Conservation (phyloP, 2,113 vertebrate genomes). For the Phyllostomus discolor region DNA sequence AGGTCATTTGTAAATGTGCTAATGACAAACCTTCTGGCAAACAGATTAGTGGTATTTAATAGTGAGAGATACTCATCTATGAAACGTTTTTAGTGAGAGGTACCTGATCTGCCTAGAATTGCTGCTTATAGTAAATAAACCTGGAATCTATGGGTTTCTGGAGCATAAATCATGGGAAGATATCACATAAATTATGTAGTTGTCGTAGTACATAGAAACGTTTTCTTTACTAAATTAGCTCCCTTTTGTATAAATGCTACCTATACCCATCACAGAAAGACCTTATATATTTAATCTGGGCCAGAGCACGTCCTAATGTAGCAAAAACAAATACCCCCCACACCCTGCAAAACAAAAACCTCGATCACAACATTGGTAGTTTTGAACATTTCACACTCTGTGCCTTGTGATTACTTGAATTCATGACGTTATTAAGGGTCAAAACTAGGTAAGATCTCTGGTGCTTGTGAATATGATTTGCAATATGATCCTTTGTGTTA, state of each 20-base stretch:
- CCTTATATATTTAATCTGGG: background rate
- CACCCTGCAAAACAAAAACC: background rate
- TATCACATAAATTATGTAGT: background rate
- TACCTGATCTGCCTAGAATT: background rate
- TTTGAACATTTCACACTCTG: background rate
- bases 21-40: background rate
- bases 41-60: background rate
- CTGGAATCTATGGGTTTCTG: background rate
- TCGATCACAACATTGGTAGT: background rate
- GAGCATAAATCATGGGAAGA: background rate
- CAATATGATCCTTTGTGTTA: background rate
- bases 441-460: background rate
- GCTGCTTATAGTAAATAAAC: background rate
- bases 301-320: background rate
- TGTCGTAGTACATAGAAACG: background rate
- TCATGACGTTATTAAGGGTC: background rate
- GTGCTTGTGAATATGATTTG: background rate
- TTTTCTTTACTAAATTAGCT: background rate
- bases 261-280: background rate
- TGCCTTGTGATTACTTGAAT: background rate
- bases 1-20: background rate
- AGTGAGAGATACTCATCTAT: background rate
- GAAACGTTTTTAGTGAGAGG: background rate
- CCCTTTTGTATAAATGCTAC: background rate
- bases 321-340: background rate